Conservation (phyloP, 2,888 invertebrate species). For the Globia sparganii region DNA sequence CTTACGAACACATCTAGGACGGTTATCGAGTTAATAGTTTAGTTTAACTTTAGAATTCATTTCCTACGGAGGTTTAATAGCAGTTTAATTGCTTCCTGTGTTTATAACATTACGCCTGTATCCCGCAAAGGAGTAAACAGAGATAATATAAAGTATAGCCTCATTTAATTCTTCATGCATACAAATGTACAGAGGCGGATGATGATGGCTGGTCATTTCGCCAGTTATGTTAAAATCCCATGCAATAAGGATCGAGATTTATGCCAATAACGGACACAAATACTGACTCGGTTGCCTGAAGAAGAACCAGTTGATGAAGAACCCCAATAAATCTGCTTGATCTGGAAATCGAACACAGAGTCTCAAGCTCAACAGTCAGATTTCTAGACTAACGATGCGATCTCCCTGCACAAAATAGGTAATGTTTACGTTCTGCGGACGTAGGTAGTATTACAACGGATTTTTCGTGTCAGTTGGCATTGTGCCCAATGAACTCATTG, state of each 20-base stretch:
- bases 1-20: slow-evolving; percentile 1
- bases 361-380: neutral
- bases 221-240: neutral
- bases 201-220: neutral
- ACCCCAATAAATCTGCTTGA: neutral
- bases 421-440: slow-evolving; percentile 25
- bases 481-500: slow-evolving; percentile 55
- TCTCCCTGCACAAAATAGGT: slow-evolving; percentile 31
- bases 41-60: slow-evolving; percentile 10
- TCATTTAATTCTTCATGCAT: neutral
- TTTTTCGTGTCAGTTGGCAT: slow-evolving; percentile 55
- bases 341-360: neutral
- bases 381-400: neutral
- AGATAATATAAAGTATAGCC: neutral
- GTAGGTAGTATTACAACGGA: slow-evolving; percentile 39
- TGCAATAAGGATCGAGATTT: neutral
- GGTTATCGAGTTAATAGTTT: slow-evolving; percentile 39
- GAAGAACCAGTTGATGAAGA: neutral
- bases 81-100: slow-evolving; percentile 26
- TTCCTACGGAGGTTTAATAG: slow-evolving; percentile 24
- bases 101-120: neutral
- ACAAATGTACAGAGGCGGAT: neutral
- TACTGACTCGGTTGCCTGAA: neutral
- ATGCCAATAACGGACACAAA: too few relatives aligned
- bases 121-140: neutral